Percentiles rank a stretch among this genome's conserved stretches.
Evolutionary conservation across 2,113 vertebrate genomes (phyloP).

Genomic region (Equus przewalskii): DNA sequence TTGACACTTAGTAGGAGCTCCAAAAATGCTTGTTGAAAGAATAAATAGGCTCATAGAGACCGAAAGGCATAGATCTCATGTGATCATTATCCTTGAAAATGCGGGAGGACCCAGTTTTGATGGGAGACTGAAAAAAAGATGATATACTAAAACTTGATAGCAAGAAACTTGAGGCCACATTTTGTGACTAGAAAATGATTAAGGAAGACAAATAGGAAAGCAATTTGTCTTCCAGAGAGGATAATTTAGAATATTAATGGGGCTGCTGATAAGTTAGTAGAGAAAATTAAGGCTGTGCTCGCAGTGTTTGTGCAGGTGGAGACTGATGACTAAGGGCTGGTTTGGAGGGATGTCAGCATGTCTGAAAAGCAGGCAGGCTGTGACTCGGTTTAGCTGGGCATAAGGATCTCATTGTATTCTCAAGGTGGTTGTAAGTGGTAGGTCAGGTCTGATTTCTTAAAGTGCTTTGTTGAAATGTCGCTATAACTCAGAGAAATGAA

Average conservation of each 20-base stretch:
- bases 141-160: not conserved
- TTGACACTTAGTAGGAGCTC: not conserved
- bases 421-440: not conserved
- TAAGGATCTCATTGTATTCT: not conserved
- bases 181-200: constrained; percentile 68
- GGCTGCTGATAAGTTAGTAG: constrained; percentile 73
- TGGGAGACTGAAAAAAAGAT: not conserved
- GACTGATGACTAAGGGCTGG: not conserved
- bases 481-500: not conserved
- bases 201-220: constrained; percentile 69
- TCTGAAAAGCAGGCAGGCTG: not conserved
- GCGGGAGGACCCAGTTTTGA: not conserved
- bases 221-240: constrained; percentile 71
- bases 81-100: not conserved
- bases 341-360: not conserved
- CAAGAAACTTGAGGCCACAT: not conserved
- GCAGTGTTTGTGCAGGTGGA: constrained; percentile 57
- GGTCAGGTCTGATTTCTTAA: not conserved
- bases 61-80: not conserved
- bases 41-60: not conserved
- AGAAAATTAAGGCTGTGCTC: constrained; percentile 64
- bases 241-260: constrained; percentile 79
- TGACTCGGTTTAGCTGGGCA: not conserved
- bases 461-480: not conserved
- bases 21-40: not conserved